A percentile compares a stretch with the other conserved stretches of the same genome.
These are phyloP conservation scores for Drosophila phalerata DNA, from an alignment of 2,888 invertebrate genomes.

Conservation along the genomic window DNA sequence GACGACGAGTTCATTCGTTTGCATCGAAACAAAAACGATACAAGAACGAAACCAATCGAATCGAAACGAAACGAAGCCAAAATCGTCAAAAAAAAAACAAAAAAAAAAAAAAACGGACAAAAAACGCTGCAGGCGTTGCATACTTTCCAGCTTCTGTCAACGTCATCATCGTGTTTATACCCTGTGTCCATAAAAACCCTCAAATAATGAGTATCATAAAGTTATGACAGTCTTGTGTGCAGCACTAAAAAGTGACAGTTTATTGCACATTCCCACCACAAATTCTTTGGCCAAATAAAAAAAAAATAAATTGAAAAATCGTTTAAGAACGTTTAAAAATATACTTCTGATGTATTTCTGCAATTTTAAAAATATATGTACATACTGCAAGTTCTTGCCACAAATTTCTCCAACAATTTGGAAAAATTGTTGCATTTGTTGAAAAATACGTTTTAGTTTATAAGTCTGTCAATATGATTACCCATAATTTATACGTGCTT, in stretches of 20 bases:
- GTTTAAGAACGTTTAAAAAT: conserved; percentile 1
- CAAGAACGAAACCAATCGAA: not conserved
- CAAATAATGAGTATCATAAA: conserved; percentile 14
- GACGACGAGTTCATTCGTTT: conserved; percentile 17
- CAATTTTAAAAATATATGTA: too few relatives aligned
- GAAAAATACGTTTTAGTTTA: too few relatives aligned
- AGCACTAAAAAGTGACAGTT: conserved; percentile 6
- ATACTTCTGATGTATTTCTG: not conserved
- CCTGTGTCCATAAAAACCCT: conserved; percentile 25
- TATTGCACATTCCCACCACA: conserved; percentile 7
- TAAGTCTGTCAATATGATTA: too few relatives aligned
- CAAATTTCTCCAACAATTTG: too few relatives aligned
- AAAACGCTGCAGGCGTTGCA: conserved; percentile 50
- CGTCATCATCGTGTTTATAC: conserved; percentile 51
- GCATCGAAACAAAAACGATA: not conserved
- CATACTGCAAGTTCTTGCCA: too few relatives aligned
- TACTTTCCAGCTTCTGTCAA: conserved; percentile 51
- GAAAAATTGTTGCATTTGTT: not conserved
- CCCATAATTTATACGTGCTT: too few relatives aligned
- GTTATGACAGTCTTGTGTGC: conserved; percentile 6
- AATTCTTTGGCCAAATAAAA: not conserved
- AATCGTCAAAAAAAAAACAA: conserved; percentile 10
- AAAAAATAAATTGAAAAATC: not conserved
- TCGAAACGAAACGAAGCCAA: conserved; percentile 20
- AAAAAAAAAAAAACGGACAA: not conserved